Evolutionary conservation across 1,140 invertebrate species (phyloP).

Genomic region (Apolygus lucorum): DNA sequence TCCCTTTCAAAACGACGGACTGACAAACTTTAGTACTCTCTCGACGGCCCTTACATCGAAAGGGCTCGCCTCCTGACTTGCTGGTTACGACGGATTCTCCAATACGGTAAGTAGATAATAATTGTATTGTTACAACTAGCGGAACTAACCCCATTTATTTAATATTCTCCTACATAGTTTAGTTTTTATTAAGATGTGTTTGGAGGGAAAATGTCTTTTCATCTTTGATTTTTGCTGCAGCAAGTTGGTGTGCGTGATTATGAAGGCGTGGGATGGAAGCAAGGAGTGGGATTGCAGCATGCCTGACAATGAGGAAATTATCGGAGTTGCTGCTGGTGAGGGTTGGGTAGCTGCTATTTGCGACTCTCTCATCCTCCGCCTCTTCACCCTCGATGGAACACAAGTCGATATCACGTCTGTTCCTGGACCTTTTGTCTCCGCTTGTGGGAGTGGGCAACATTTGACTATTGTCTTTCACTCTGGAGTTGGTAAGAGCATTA

Average conservation of each 20-base stretch:
- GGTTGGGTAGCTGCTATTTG: slow-evolving; percentile 73
- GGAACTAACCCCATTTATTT: no score
- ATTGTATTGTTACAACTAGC: no score
- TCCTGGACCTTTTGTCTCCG: slow-evolving; percentile 59
- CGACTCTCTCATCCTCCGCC: slow-evolving; percentile 56
- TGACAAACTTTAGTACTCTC: no score
- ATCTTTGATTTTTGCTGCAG: slow-evolving; percentile 23
- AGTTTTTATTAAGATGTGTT: no score
- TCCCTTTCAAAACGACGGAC: no score
- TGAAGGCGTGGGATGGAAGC: slow-evolving; percentile 63
- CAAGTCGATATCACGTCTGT: slow-evolving; percentile 70
- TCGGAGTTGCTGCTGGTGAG: slow-evolving; percentile 60
- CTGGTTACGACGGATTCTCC: no score
- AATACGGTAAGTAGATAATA: no score
- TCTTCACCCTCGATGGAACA: slow-evolving; percentile 77
- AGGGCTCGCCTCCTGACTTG: no score
- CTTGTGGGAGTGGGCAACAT: slow-evolving; percentile 57
- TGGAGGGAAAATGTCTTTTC: no score
- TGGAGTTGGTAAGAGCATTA: slow-evolving; percentile 44
- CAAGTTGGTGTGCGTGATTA: slow-evolving; percentile 57
- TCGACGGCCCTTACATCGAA: no score
- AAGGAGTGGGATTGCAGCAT: slow-evolving; percentile 81
- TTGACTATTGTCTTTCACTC: slow-evolving; percentile 71
- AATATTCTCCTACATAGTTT: no score
- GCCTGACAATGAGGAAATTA: slow-evolving; percentile 64